Evolutionary conservation across 2,888 invertebrate genomes (phyloP).

Genomic region (Euzetes globulus): DNA sequence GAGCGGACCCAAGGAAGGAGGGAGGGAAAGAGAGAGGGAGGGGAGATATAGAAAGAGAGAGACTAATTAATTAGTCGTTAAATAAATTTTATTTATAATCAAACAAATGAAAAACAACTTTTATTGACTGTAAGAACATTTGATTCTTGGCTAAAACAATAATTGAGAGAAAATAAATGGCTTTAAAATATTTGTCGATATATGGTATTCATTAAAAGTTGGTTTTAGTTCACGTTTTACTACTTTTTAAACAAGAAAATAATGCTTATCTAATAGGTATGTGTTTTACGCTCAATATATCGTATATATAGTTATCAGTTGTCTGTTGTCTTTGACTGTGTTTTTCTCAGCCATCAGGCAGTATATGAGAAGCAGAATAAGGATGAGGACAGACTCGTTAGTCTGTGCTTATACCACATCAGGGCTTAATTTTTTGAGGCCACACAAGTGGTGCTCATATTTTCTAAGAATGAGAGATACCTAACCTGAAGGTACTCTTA

Average conservation of each 20-base stretch:
- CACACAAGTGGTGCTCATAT: constrained; percentile 25
- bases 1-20: too few species aligned
- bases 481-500: constrained; percentile 12
- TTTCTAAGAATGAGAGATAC: constrained; percentile 19
- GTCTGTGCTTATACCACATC: background rate
- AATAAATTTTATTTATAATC: too few species aligned
- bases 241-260: constrained; percentile 14
- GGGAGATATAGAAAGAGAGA: too few species aligned
- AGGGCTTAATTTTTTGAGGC: constrained; percentile 20
- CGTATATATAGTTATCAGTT: constrained; percentile 21
- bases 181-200: background rate
- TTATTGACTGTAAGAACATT: background rate
- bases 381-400: constrained; percentile 16
- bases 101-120: background rate
- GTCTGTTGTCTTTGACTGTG: background rate
- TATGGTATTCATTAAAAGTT: constrained; percentile 11
- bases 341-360: background rate
- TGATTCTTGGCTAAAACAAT: too few species aligned
- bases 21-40: too few species aligned
- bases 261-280: constrained; percentile 24
- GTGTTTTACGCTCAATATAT: constrained; percentile 4
- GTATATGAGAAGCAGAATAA: background rate
- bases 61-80: too few species aligned
- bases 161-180: constrained; percentile 7
- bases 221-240: constrained; percentile 19